A percentile compares a stretch with the other conserved stretches of the same genome.
phyloP scores from a whole-genome alignment of 2,888 invertebrate species.

The Empis livida region DNA sequence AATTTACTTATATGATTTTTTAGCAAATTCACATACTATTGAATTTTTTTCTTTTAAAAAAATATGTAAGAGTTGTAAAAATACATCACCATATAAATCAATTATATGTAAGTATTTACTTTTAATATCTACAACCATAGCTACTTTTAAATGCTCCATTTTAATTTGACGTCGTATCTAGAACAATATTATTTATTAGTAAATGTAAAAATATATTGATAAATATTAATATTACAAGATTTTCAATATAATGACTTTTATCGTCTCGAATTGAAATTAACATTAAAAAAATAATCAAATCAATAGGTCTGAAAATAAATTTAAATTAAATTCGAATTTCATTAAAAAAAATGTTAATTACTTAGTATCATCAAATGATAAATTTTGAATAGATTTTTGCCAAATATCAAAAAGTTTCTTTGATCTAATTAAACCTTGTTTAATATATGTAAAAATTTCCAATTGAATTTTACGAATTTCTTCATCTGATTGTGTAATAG shows the following conservation, averaged over 20 bases:
- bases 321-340: neutral
- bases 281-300: conserved; percentile 52
- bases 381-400: conserved; percentile 23
- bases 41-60: conserved; percentile 41
- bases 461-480: conserved; percentile 21
- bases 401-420: conserved; percentile 29
- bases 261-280: conserved; percentile 47
- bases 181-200: neutral
- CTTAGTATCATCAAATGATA: conserved; percentile 18
- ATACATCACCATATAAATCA: conserved; percentile 41
- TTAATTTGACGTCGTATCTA: conserved; percentile 43
- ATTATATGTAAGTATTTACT: conserved; percentile 42
- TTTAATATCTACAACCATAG: conserved; percentile 43
- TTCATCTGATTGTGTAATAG: conserved; percentile 2
- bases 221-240: conserved; percentile 37
- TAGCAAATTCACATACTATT: conserved; percentile 44
- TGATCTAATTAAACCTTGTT: conserved; percentile 27
- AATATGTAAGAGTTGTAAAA: conserved; percentile 44
- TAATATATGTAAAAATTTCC: conserved; percentile 25
- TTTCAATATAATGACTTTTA: conserved; percentile 47
- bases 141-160: conserved; percentile 43
- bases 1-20: conserved; percentile 43
- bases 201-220: neutral
- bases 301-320: conserved; percentile 44
- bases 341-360: conserved; percentile 8